Evolutionary conservation across 2,797 vertebrate genomes (phyloP).

Genomic region (Anableps anableps): DNA sequence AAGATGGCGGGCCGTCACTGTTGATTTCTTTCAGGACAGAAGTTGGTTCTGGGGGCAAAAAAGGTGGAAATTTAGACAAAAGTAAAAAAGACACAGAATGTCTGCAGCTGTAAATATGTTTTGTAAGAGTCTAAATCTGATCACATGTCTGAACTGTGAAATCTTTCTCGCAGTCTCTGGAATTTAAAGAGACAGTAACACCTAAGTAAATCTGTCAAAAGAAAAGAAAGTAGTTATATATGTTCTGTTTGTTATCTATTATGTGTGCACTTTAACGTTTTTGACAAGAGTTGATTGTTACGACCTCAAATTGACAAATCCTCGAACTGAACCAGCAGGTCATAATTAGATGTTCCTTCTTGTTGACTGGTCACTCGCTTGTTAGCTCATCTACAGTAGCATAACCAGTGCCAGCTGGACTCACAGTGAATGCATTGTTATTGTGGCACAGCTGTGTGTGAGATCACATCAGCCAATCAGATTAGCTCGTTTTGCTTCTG

Average conservation of each 20-base stretch:
- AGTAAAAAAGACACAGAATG: constrained; percentile 11
- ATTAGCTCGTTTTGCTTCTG: constrained; percentile 17
- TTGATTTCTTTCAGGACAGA: constrained; percentile 28
- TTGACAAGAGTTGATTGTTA: background rate
- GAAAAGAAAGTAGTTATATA: background rate
- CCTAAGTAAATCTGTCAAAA: background rate
- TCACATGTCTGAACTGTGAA: constrained; percentile 3
- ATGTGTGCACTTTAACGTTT: background rate
- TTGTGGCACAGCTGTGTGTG: constrained; percentile 49
- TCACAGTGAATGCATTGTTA: constrained; percentile 56
- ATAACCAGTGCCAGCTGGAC: constrained; percentile 30
- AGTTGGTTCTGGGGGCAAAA: constrained; percentile 52
- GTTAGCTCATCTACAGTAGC: constrained; percentile 24
- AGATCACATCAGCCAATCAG: constrained; percentile 49
- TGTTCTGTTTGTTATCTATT: background rate
- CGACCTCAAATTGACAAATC: background rate
- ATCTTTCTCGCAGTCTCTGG: background rate
- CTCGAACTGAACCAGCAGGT: constrained; percentile 17
- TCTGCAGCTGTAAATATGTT: constrained; percentile 10
- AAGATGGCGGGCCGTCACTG: constrained; percentile 36
- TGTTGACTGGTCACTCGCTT: constrained; percentile 18
- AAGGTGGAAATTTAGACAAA: constrained; percentile 33
- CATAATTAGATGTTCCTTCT: background rate
- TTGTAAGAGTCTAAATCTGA: background rate
- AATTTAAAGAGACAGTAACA: background rate